Evolutionary conservation across 2,797 vertebrate genomes (phyloP), one percentile per base, ranked within the genome.

Genomic region (Peromyscus attwateri): DNA sequence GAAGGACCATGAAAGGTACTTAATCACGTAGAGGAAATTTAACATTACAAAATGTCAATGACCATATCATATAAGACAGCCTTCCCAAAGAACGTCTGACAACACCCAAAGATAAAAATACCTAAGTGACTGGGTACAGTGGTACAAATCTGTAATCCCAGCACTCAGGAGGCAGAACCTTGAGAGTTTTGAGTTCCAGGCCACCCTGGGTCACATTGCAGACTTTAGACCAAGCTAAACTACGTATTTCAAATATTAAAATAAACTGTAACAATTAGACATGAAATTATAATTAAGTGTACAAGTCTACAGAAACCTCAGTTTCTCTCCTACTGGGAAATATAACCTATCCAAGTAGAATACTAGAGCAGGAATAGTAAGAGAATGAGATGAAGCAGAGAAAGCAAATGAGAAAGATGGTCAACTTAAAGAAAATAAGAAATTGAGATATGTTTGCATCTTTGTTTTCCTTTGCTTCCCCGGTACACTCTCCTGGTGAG

Each of bases 71-170:
- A 52, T 27, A 62, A 92, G 62, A 70, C 31, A 10, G 21, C 10
- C 85, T 89, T 92, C 91, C 75, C 37, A 79, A 87, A 80, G 80
- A 96, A 91, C n/a, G 91, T 84, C 62, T 95, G 62, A 83, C 21
- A 87, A 6, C 43, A 93, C 2, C 80, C n/a, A 19, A 25, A 19
- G 17, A 77, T 29, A 40, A 70, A 80, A 80, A 79, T 52, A 23
- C 23, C 9, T 31, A 6, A 89, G 21, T 60, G 76, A 23, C 43
- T 64, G 64, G 43, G 31, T 23, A 66, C 19, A 34, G 40, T 46
- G 29, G 21, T 21, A 49, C 14, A 27, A 2, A 5, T 9, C 23
- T 52, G 1, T n/a, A 21, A 64, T 66, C 57, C 19, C 8, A 77
- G 31, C 21, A 11, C 27, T 79, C 17, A 2, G 21, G 31, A 79